Evolutionary conservation across 2,797 vertebrate genomes (phyloP), one percentile per base, ranked within the genome.

Genomic region (Loris lydekkerianus): DNA sequence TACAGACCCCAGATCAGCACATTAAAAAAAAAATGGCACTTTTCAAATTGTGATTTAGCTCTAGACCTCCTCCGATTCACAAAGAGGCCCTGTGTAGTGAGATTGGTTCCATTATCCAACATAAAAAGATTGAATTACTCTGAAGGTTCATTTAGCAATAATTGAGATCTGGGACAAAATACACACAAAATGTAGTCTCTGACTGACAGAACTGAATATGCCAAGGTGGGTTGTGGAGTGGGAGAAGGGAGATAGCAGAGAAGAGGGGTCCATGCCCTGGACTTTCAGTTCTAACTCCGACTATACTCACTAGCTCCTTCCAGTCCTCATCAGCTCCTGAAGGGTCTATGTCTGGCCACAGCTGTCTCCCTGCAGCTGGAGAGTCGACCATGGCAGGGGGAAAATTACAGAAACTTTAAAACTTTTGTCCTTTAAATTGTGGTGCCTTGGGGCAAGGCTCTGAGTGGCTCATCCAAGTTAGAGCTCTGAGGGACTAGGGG

Each of bases 41-140:
- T 93, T 97, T 89, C 81, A 53, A 94, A 88, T 3, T 65, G 23
- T 69, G 58, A 20, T 65, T 80, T 56, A 82, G 46, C 73, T 94
- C 46, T 31, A 17, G 63, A 27, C 40, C 18, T 67, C 82, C 27
- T 53, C 46, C 5, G 17, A 40, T 53, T 83, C 78, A 85, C 34
- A 60, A 76, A 40, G 40, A 49, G 13, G 53, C 37, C 37, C 27
- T 43, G 3, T 21, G 37, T 31, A 15, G 5, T 46, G 49, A 89
- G 27, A 53, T 6, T 10, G 4, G 9, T 20, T 93, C 43, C 14
- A 81, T 63, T 69, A 82, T 18, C n/a, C 11, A 20, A 10, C n/a
- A 29, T 90, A 67, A 61, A 63, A 86, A 34, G 27, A 60, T 43
- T 73, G 72, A 60, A 17, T n/a, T 29, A 60, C 37, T 43, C 46